phyloP scores from a whole-genome alignment of 64 coral and sea anemone genomes.

The Porites australiensis region DNA sequence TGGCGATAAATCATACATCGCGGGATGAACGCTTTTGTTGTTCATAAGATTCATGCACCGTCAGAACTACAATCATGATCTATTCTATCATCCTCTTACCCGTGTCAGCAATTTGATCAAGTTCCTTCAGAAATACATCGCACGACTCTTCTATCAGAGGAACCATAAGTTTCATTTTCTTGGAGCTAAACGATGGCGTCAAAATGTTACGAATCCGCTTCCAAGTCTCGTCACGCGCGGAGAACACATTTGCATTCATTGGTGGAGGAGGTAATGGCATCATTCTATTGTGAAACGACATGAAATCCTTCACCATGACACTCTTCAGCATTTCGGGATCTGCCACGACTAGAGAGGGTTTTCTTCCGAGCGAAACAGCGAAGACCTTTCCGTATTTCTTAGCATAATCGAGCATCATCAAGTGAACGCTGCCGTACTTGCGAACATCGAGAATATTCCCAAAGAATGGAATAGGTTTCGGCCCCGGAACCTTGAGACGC shows the following conservation, averaged over 20 bases:
- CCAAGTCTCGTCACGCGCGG: conserved; percentile 53
- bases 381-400: conserved; percentile 58
- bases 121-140: conserved; percentile 7
- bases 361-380: conserved; percentile 38
- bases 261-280: neutral
- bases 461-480: conserved; percentile 42
- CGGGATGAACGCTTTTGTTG: no score
- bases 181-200: conserved; percentile 37
- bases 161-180: conserved; percentile 44
- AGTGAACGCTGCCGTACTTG: conserved; percentile 48
- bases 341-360: conserved; percentile 50
- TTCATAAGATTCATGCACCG: no score
- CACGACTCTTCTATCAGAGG: conserved; percentile 31
- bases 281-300: conserved; percentile 48
- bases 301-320: conserved; percentile 64
- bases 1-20: no score
- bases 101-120: conserved; percentile 14
- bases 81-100: neutral
- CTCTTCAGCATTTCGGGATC: conserved; percentile 68
- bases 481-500: conserved; percentile 49
- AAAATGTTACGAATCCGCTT: conserved; percentile 54
- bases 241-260: conserved; percentile 21
- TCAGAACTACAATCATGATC: no score
- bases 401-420: conserved; percentile 2
- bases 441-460: conserved; percentile 53